phyloP scores from a whole-genome alignment of 2,797 vertebrate genomes.

The Lerista edwardsae region DNA sequence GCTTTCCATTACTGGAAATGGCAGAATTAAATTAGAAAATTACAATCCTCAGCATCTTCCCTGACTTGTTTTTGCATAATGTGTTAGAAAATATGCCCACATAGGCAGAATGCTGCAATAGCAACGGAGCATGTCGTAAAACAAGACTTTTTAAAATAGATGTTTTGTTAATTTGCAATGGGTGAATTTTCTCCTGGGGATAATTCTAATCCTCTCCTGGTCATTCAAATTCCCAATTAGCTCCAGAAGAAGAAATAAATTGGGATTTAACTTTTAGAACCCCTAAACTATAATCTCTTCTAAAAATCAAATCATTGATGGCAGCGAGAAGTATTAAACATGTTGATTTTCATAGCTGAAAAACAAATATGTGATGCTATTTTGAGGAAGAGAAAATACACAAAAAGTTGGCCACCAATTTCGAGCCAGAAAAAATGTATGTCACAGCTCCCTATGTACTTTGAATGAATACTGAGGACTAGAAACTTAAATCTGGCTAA shows the following conservation, averaged over 20 bases:
- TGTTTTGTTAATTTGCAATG: slow-evolving; percentile 68
- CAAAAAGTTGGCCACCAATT: too few species aligned
- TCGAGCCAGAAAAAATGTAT: not conserved
- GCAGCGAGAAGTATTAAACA: slow-evolving; percentile 3
- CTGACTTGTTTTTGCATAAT: slow-evolving; percentile 81
- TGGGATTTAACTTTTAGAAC: slow-evolving; percentile 11
- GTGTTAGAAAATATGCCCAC: slow-evolving; percentile 81
- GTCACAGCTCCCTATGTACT: not conserved
- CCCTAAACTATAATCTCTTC: slow-evolving; percentile 6
- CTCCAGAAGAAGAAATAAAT: slow-evolving; percentile 26
- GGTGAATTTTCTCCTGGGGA: slow-evolving; percentile 58
- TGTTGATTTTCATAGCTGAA: not conserved
- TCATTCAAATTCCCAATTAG: slow-evolving; percentile 36
- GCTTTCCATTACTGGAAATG: slow-evolving; percentile 84
- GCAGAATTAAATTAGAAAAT: slow-evolving; percentile 84
- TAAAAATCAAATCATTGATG: slow-evolving; percentile 13
- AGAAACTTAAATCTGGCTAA: not conserved
- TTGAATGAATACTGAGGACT: not conserved
- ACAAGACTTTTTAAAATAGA: slow-evolving; percentile 70
- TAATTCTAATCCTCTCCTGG: slow-evolving; percentile 49
- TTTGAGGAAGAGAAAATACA: not conserved
- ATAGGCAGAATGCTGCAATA: slow-evolving; percentile 74
- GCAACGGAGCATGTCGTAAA: slow-evolving; percentile 70
- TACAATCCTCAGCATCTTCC: slow-evolving; percentile 81
- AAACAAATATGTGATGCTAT: not conserved